Percentiles rank a stretch among this genome's conserved stretches.
These are phyloP conservation scores for Chymomyza costata DNA, from an alignment of 1,140 invertebrate species.

Conservation along the genomic window DNA sequence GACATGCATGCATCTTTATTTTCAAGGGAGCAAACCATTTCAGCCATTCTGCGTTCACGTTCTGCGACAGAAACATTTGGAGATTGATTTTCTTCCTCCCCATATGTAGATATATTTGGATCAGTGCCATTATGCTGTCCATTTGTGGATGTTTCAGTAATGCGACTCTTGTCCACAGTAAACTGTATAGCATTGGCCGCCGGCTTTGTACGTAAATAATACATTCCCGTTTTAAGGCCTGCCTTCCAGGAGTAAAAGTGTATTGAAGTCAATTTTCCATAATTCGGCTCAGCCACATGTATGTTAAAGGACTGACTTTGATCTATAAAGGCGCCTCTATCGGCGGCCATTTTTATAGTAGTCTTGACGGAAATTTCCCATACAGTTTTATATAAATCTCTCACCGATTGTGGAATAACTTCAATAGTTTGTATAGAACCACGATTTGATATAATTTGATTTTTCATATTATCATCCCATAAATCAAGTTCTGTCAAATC, in stretches of 20 bases:
- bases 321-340: conserved; percentile 98
- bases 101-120: conserved; percentile 5
- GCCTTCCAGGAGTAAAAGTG: conserved; percentile 98
- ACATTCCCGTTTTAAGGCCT: conserved; percentile 99
- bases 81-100: conserved; percentile 1
- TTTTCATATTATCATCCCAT: conserved; percentile 98
- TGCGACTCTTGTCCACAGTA: conserved; percentile 94
- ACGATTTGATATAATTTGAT: conserved; percentile 91
- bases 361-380: conserved; percentile 98
- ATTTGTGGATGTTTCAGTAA: conserved; percentile 11
- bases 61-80: conserved; percentile 27
- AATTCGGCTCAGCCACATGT: conserved; percentile 95
- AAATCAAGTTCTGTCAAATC: conserved; percentile 93
- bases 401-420: conserved; percentile 91
- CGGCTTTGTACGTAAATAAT: conserved; percentile 97
- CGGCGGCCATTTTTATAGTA: conserved; percentile 97
- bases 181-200: conserved; percentile 98
- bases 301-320: conserved; percentile 99
- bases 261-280: conserved; percentile 96
- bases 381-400: conserved; percentile 96
- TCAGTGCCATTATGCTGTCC: conserved; percentile 19
- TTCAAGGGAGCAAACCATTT: conserved; percentile 89
- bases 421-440: conserved; percentile 96
- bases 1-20: conserved; percentile 92
- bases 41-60: conserved; percentile 81